Percentiles rank a stretch among this genome's conserved stretches.
These are phyloP conservation scores for Alsophila aescularia DNA, from an alignment of 2,888 invertebrate species.

Conservation along the genomic window DNA sequence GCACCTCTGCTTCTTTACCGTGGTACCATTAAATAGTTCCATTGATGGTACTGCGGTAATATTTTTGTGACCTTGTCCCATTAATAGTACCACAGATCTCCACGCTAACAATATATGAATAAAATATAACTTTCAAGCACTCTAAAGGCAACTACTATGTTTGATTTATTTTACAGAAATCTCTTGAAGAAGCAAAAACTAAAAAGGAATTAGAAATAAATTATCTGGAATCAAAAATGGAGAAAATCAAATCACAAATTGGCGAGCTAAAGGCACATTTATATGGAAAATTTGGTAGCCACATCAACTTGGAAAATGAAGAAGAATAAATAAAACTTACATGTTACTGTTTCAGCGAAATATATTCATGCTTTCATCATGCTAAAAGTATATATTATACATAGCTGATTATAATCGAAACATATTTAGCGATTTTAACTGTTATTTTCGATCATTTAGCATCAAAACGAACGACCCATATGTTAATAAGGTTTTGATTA, in stretches of 20 bases:
- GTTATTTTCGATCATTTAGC: too few species aligned
- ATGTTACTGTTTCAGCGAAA: constrained; percentile 3
- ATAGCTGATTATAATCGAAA: constrained; percentile 6
- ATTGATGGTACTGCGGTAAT: too few species aligned
- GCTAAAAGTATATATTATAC: constrained; percentile 19
- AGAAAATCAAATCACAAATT: constrained; percentile 91
- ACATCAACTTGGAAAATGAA: constrained; percentile 98
- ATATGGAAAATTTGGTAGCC: constrained; percentile 98
- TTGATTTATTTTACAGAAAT: constrained; percentile 82
- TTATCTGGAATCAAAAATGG: constrained; percentile 88
- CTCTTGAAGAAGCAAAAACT: constrained; percentile 90
- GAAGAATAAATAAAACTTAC: constrained; percentile 82
- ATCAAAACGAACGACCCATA: too few species aligned
- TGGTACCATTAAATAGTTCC: too few species aligned
- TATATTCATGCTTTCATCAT: constrained; percentile 17
- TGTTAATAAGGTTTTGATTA: too few species aligned
- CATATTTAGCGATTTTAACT: too few species aligned
- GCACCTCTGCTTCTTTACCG: too few species aligned
- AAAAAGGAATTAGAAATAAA: constrained; percentile 89
- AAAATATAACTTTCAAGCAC: not conserved
- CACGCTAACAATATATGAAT: not conserved
- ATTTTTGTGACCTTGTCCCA: too few species aligned
- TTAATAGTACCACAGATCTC: too few species aligned
- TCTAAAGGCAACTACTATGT: too few species aligned
- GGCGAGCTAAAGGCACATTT: constrained; percentile 94